Base-by-base conservation (phyloP, 2,888 invertebrate genomes). In the Ariolimax columbianus region DNA sequence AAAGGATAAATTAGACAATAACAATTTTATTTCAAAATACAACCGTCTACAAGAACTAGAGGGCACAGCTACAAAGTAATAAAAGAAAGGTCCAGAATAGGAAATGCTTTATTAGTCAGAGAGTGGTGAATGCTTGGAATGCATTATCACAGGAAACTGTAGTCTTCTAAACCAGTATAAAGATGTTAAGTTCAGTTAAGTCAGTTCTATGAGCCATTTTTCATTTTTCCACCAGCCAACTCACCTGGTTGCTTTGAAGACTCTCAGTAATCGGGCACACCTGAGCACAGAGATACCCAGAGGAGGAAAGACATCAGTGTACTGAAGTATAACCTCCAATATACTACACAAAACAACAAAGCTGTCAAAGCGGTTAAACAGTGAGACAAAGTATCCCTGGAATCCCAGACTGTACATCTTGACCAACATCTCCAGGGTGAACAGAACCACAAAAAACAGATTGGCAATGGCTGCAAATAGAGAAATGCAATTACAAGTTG, bases 391-490 rank as follows among this genome's bases (percentile, higher is more conserved):
- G 95, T 99, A 99, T 90, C 98, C 98, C 96, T 98, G 95, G 95
- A 95, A 97, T 93, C 99, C 99, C 94, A 99, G 96, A 95, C 99
- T 99, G 96, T 99, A 99, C 98, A 99, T 99, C 95, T 99, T 99
- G 90, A 99, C 95, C 93, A 99, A 96, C 99, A 99, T 99, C 95
- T 99, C 99, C 95, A 98, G 95, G 40, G 99, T 97, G 95, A 99
- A 99, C 83, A 99, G 96, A 6, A 98, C 97, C 92, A 99, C 98
- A 95, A 99, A 99, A 95, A 99, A 97, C 94, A 98, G 96, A 94
- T 99, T 99, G 89, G 99, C 98, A 93, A 97, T 96, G 94, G 98
- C 98, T 97, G 95, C 88, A 95, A 95, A 86, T 81, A 77, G 85
- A 86, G 87, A 55, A 43, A 40, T 33, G n/a, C n/a, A n/a, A n/a